Evolutionary conservation across 2,888 invertebrate species (phyloP), one percentile per base, ranked within the genome.

Genomic region (Megamerina dolium): DNA sequence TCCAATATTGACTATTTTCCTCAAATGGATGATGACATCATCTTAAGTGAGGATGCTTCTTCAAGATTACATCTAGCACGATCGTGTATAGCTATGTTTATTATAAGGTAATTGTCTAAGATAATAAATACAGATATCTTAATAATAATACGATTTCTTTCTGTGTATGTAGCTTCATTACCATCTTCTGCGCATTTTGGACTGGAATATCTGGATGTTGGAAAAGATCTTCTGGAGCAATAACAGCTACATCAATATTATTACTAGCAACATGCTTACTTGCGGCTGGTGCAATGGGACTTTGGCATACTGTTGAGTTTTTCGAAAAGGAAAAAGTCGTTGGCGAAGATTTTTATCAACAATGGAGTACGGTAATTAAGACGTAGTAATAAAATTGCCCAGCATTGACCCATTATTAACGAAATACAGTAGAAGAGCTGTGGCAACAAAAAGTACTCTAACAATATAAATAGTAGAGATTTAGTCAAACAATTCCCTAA

Each of bases 151-250:
- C 8, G n/a, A n/a, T n/a, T n/a, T n/a, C n/a, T n/a, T n/a, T n/a
- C n/a, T 26, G 19, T 18, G 33, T 13, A 27, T 44, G 16, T 43
- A 89, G 90, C 37, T 90, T 97, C 74, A 78, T 92, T 58, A 82
- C 91, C 33, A 84, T 94, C 55, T 88, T 94, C 73, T 82, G 92
- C 58, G 90, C 94, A 17, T 95, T 95, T 74, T 90, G 94, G 81
- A 91, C 93, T 42, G 96, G 96, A 46, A 84, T 95, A 12, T 87
- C 93, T 23, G 95, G 96, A 57, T 97, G 96, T 72, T 97, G 95
- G 92, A 85, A 90, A 72, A 79, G 95, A 57, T 92, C 92, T 37
- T 88, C 93, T 8, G 90, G 90, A 53, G 90, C 93, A 67, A 89
- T 94, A 60, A 90, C 93, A 20, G 88, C 91, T 39, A 94, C 94